Evolutionary conservation across 1,140 invertebrate genomes (phyloP).

Genomic region (Nixonia krombeini): DNA sequence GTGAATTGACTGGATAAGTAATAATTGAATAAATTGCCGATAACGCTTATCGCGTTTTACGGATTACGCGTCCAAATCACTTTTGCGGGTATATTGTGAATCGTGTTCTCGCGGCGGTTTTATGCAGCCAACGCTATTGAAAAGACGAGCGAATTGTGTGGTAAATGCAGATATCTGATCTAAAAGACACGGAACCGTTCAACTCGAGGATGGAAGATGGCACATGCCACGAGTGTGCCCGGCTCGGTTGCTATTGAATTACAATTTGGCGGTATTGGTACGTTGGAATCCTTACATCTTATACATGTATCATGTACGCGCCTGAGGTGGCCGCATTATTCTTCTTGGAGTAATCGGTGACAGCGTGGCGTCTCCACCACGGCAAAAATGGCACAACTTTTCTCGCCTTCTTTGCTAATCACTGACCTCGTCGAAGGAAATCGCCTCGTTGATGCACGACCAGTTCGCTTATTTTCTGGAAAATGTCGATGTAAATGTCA

Average conservation of each 20-base stretch:
- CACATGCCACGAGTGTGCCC: constrained; percentile 67
- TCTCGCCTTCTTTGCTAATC: too few species aligned
- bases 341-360: too few species aligned
- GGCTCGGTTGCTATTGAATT: constrained; percentile 60
- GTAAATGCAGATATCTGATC: constrained; percentile 26
- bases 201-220: constrained; percentile 42
- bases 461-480: too few species aligned
- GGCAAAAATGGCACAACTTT: too few species aligned
- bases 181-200: constrained; percentile 14
- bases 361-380: too few species aligned
- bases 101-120: constrained; percentile 21
- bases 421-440: too few species aligned
- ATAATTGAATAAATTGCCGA: background rate
- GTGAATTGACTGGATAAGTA: constrained; percentile 1
- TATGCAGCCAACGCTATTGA: constrained; percentile 2
- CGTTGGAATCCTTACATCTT: constrained; percentile 21
- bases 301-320: constrained; percentile 32
- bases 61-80: too few species aligned
- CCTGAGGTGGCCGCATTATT: constrained; percentile 49
- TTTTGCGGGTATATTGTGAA: constrained; percentile 15
- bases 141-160: constrained; percentile 14
- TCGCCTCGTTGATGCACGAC: too few species aligned
- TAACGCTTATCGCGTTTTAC: too few species aligned
- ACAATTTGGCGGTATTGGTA: constrained; percentile 50
- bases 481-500: too few species aligned